Percentiles rank a stretch among this genome's conserved stretches.
Evolutionary conservation across 1,140 invertebrate genomes (phyloP).

Genomic region (Lepidurus apus): DNA sequence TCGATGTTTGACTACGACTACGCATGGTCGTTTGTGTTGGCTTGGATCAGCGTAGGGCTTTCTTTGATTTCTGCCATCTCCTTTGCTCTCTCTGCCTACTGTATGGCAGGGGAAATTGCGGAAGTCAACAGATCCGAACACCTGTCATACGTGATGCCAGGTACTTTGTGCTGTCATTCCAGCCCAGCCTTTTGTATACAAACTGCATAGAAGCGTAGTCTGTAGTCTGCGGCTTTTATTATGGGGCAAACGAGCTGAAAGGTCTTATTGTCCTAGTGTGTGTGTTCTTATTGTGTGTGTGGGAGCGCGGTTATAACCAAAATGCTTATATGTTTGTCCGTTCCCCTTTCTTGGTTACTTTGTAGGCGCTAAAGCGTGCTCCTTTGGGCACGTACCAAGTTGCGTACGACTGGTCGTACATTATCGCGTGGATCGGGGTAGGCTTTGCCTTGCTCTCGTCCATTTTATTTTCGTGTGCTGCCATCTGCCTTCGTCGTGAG

Average conservation of each 20-base stretch:
- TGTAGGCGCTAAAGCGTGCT: constrained; percentile 3
- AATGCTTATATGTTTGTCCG: neutral
- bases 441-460: constrained; percentile 66
- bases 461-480: constrained; percentile 70
- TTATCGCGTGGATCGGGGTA: constrained; percentile 73
- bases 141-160: constrained; percentile 7
- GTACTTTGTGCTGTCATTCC: neutral
- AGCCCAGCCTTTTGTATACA: neutral
- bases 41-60: constrained; percentile 70
- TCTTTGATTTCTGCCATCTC: constrained; percentile 66
- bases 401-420: constrained; percentile 76
- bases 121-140: neutral
- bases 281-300: constrained; percentile 2
- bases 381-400: constrained; percentile 5
- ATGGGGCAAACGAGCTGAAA: neutral
- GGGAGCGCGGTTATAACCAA: constrained; percentile 18
- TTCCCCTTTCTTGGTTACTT: neutral
- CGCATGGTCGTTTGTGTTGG: constrained; percentile 78
- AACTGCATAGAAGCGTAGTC: neutral
- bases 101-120: constrained; percentile 47
- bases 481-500: constrained; percentile 68
- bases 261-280: neutral
- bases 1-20: constrained; percentile 46
- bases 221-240: neutral
- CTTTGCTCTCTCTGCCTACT: constrained; percentile 71